Evolutionary conservation across 2,888 invertebrate genomes (phyloP).

Genomic region (Athalia rosae): DNA sequence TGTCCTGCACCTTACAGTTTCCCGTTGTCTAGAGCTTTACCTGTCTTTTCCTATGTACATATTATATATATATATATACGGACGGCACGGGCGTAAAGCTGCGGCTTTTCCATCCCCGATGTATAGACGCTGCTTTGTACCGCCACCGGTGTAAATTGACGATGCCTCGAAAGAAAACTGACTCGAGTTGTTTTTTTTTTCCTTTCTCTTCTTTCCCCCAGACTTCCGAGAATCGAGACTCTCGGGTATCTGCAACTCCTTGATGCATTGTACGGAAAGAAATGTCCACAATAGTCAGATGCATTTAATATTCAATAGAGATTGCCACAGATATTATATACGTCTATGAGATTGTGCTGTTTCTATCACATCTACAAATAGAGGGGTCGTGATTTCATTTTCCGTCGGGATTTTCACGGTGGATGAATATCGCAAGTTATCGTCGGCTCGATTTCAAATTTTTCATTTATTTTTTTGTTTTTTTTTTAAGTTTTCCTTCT

Average conservation of each 20-base stretch:
- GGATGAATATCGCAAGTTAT: not conserved
- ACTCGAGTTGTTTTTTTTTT: not conserved
- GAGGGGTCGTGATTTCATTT: conserved; percentile 14
- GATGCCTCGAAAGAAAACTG: not conserved
- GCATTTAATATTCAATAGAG: conserved; percentile 17
- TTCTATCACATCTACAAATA: not conserved
- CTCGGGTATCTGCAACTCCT: not conserved
- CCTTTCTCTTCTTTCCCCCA: too few relatives aligned
- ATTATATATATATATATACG: too few relatives aligned
- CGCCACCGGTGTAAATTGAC: conserved; percentile 26
- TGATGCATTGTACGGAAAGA: conserved; percentile 1
- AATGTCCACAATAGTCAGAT: not conserved
- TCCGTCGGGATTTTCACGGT: not conserved
- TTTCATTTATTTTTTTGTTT: not conserved
- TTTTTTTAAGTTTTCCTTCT: not conserved
- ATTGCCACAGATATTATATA: too few relatives aligned
- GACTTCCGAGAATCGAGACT: conserved; percentile 14
- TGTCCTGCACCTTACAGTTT: conserved; percentile 13
- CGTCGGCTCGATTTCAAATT: not conserved
- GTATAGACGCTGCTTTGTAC: conserved; percentile 19
- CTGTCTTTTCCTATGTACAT: too few relatives aligned
- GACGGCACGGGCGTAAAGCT: too few relatives aligned
- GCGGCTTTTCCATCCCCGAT: conserved; percentile 14
- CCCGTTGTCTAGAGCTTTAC: not conserved
- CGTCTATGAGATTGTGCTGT: not conserved